Percentiles rank a stretch among this genome's conserved stretches.
phyloP scores from a whole-genome alignment of 2,113 vertebrate genomes.

The Sinocyclocheilus grahami region DNA sequence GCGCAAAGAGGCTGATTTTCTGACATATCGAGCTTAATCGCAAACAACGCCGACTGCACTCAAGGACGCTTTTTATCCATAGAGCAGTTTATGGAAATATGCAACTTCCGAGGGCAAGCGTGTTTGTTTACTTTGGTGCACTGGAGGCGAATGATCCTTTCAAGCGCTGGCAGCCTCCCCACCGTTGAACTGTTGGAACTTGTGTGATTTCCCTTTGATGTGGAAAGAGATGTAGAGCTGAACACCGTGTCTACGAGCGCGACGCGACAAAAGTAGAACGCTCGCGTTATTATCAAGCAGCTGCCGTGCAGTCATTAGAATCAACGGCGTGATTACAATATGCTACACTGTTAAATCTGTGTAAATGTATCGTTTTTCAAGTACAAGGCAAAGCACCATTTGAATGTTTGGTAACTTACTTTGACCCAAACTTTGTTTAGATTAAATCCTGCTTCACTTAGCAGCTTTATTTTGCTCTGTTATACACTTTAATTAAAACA shows the following conservation, averaged over 20 bases:
- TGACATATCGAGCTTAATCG: conserved; percentile 43
- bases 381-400: not conserved
- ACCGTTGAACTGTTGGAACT: conserved; percentile 56
- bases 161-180: conserved; percentile 52
- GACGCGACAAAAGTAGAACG: not conserved
- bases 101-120: conserved; percentile 43
- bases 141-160: conserved; percentile 38
- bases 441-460: not conserved
- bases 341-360: not conserved
- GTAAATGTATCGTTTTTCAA: not conserved
- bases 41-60: not conserved
- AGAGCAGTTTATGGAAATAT: conserved; percentile 45
- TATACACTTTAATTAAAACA: not conserved
- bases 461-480: not conserved
- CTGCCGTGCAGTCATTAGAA: not conserved
- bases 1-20: conserved; percentile 29
- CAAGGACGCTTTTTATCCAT: conserved; percentile 10
- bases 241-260: not conserved
- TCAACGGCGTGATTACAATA: not conserved
- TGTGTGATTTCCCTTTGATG: conserved; percentile 57
- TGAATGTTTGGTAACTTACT: not conserved
- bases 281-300: not conserved
- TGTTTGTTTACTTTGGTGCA: conserved; percentile 42
- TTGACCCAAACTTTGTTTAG: not conserved
- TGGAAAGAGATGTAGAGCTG: conserved; percentile 45